Evolutionary conservation across 2,888 invertebrate species (phyloP).

Genomic region (Euclidia mi): DNA sequence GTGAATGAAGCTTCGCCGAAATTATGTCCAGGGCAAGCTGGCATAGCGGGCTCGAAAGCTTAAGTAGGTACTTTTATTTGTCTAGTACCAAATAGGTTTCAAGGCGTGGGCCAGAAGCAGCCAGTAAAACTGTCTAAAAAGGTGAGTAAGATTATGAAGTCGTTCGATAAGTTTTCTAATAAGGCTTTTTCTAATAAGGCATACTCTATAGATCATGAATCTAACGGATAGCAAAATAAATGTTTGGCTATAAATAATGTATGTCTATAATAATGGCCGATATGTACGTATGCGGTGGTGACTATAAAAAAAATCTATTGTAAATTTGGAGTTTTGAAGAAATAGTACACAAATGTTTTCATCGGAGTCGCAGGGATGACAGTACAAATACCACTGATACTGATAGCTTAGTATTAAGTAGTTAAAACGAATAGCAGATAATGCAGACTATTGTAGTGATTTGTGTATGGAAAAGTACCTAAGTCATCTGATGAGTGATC

Average conservation of each 20-base stretch:
- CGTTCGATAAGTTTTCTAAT: constrained; percentile 34
- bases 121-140: constrained; percentile 35
- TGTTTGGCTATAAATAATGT: constrained; percentile 18
- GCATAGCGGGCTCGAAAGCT: not conserved
- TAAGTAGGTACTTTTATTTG: constrained; percentile 20
- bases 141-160: constrained; percentile 40
- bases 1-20: not conserved
- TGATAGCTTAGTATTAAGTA: no score
- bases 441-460: no score
- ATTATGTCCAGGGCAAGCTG: constrained; percentile 2
- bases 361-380: no score
- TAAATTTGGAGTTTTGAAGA: no score
- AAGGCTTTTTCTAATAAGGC: constrained; percentile 28
- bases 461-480: no score
- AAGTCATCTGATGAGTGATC: no score
- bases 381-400: no score
- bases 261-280: constrained; percentile 19
- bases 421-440: no score
- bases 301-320: no score
- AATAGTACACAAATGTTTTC: no score
- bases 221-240: constrained; percentile 28
- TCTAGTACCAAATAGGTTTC: constrained; percentile 23
- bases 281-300: constrained; percentile 18
- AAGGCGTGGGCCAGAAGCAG: constrained; percentile 39
- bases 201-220: constrained; percentile 35